These are phyloP conservation scores for Cyprinodon variegatus DNA, from an alignment of 2,113 vertebrate species.

Conservation along the genomic window DNA sequence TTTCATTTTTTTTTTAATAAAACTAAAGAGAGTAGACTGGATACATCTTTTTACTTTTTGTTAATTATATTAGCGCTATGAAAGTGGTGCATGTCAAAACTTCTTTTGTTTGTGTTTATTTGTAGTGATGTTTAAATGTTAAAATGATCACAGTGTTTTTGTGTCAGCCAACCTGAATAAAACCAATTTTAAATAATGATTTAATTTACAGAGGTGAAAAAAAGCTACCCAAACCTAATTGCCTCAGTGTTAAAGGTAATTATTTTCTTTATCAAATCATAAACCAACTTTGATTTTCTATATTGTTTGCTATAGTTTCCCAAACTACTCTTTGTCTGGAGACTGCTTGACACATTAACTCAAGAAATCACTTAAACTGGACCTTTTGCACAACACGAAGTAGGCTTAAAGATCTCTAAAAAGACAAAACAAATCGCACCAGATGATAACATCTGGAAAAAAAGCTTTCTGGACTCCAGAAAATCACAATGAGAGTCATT, in stretches of 20 bases:
- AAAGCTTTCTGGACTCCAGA: neutral
- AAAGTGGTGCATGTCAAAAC: neutral
- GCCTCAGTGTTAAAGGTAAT: neutral
- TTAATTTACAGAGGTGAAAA: neutral
- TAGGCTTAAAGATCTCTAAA: neutral
- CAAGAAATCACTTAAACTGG: neutral
- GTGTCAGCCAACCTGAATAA: neutral
- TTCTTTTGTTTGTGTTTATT: neutral
- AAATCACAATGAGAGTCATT: neutral
- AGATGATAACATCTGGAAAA: neutral
- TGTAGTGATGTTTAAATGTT: neutral
- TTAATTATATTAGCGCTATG: neutral
- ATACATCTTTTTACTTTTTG: neutral
- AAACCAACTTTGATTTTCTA: neutral
- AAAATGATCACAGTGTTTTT: neutral
- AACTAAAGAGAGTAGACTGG: neutral
- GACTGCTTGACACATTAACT: neutral
- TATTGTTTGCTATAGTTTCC: neutral
- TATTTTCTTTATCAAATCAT: neutral
- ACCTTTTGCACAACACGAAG: neutral
- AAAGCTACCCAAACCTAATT: no score
- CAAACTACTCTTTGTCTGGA: neutral
- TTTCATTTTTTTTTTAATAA: neutral
- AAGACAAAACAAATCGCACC: neutral
- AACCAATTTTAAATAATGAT: neutral